These are phyloP conservation scores for Lordiphosa mommai DNA, from an alignment of 1,140 invertebrate species.

Conservation along the genomic window DNA sequence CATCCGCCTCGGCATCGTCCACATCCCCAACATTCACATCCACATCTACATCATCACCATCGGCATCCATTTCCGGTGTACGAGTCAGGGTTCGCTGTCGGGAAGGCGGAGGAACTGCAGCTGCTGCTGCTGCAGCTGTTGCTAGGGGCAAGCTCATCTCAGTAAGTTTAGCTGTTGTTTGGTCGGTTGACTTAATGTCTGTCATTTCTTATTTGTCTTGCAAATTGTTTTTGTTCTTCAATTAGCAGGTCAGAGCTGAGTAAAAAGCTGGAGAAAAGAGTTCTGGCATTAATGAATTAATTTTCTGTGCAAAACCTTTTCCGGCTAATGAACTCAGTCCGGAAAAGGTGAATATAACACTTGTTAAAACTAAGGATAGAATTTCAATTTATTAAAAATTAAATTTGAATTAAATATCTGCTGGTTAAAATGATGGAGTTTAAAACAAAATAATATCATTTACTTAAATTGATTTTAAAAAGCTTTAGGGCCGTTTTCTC, in stretches of 20 bases:
- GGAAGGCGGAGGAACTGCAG: conserved; percentile 27
- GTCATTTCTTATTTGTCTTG: conserved; percentile 35
- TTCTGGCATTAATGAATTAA: background rate
- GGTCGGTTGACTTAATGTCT: conserved; percentile 38
- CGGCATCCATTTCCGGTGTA: conserved; percentile 57
- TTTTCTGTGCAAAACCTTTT: too few species aligned
- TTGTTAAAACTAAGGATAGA: too few species aligned
- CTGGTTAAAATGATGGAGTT: too few species aligned
- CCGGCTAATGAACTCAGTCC: background rate
- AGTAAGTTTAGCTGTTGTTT: conserved; percentile 1
- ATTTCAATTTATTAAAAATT: too few species aligned
- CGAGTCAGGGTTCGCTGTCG: conserved; percentile 59
- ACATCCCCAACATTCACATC: background rate
- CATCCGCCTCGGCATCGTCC: conserved; percentile 43
- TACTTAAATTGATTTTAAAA: too few species aligned
- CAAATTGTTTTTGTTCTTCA: conserved; percentile 1
- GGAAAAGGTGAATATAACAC: too few species aligned
- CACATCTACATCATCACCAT: conserved; percentile 36
- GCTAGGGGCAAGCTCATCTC: background rate
- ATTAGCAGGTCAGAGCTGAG: too few species aligned
- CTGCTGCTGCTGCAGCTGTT: background rate
- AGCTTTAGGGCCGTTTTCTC: too few species aligned
- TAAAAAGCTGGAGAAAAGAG: background rate
- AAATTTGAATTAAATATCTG: too few species aligned
- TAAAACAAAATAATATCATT: too few species aligned